Evolutionary conservation across 1,140 invertebrate species (phyloP).

Genomic region (Zaprionus africanus): DNA sequence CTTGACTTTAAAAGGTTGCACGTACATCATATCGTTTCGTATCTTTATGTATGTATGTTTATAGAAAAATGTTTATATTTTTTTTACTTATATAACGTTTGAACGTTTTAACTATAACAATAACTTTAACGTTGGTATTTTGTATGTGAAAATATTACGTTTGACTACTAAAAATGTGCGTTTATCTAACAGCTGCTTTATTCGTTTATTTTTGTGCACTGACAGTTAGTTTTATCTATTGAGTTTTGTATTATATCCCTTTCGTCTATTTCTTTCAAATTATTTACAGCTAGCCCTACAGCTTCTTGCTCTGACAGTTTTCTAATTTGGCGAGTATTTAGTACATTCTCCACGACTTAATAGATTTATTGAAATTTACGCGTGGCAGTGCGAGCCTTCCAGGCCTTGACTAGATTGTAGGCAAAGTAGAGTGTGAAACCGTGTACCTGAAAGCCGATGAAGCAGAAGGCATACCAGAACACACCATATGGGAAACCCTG

Average conservation of each 20-base stretch:
- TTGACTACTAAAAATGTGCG: conserved; percentile 71
- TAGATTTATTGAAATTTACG: conserved; percentile 84
- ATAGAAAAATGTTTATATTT: conserved; percentile 62
- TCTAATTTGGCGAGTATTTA: conserved; percentile 78
- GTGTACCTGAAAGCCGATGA: conserved; percentile 95
- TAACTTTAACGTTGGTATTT: conserved; percentile 71
- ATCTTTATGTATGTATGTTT: conserved; percentile 32
- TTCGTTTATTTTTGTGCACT: conserved; percentile 66
- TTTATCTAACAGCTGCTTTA: conserved; percentile 70
- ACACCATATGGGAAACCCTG: conserved; percentile 96
- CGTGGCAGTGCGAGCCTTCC: conserved; percentile 90
- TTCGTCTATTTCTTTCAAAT: conserved; percentile 52
- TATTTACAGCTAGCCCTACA: conserved; percentile 78
- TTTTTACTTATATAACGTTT: conserved; percentile 48
- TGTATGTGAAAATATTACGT: conserved; percentile 51
- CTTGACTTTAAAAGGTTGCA: conserved; percentile 68
- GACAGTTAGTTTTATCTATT: conserved; percentile 53
- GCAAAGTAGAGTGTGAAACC: conserved; percentile 95
- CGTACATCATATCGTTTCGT: conserved; percentile 44
- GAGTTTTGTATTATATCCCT: conserved; percentile 12
- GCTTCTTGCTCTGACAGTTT: conserved; percentile 52
- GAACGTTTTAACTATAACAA: conserved; percentile 73
- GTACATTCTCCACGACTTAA: conserved; percentile 38
- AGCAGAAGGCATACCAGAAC: conserved; percentile 96
- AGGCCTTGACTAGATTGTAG: conserved; percentile 93